phyloP scores from a whole-genome alignment of 2,113 vertebrate species.

The Lepidothrix coronata region DNA sequence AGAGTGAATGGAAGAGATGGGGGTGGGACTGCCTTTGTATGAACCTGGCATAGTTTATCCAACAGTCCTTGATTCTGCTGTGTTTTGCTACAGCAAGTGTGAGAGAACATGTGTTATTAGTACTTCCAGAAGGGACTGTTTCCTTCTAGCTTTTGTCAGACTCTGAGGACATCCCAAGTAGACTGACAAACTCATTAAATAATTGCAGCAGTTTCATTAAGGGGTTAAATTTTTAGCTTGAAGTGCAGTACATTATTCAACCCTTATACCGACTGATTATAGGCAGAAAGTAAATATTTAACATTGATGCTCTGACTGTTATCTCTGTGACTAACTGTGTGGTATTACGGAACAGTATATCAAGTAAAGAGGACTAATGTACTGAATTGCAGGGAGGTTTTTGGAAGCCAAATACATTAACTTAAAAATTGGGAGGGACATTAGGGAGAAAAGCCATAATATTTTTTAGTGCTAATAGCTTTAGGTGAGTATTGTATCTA shows the following conservation, averaged over 20 bases:
- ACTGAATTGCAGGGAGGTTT: neutral
- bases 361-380: neutral
- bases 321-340: neutral
- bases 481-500: neutral
- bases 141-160: neutral
- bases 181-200: neutral
- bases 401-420: neutral
- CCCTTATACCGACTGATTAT: neutral
- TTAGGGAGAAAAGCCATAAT: neutral
- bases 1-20: neutral
- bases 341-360: neutral
- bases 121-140: neutral
- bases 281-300: neutral
- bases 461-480: neutral
- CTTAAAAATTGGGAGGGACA: neutral
- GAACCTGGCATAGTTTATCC: neutral
- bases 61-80: neutral
- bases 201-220: neutral
- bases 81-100: neutral
- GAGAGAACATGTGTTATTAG: neutral
- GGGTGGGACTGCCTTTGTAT: neutral
- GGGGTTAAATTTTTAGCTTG: neutral
- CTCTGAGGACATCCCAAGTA: accelerated
- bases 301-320: neutral
- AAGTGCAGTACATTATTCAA: neutral